Base-by-base conservation (phyloP, 2,797 vertebrate genomes). In the Lepus oiostolus region DNA sequence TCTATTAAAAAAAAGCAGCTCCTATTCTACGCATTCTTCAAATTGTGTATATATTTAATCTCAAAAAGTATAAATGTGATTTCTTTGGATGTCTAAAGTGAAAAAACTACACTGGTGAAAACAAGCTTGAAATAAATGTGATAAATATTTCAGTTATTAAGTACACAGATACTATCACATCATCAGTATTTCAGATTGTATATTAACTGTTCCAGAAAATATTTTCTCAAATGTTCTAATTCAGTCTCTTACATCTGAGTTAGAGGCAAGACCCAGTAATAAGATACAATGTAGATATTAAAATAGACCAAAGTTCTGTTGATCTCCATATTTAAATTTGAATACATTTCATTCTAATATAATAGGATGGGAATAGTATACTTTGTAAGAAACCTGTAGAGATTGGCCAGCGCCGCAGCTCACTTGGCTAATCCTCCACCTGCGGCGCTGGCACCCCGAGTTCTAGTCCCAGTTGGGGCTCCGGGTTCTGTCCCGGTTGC, bases 1-100 rank as follows among this genome's bases (percentile, higher is more conserved):
- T 82, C 35, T 72, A 74, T 30, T 87, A 47, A 76, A 76, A 72
- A 87, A 12, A 63, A 71, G 67, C 35, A 82, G 58, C 52, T 93
- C 85, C 60, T 81, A 52, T 86, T 81, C 74, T 16, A 6, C 16
- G 12, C 17, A 50, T 76, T 82, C 54, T 74, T 62, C 30, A 65
- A 90, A 76, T 4, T 47, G 5, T 32, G 26, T n/a, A 35, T 21
- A 52, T 26, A 70, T 77, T 11, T 58, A 71, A 58, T 32, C 76
- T 77, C 35, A 71, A 62, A 17, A 75, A 82, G 14, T 85, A 38
- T 13, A 91, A 7, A 72, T 52, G 52, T 60, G 42, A 74, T 47
- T 76, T 77, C 21, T 58, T 42, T 90, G 28, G 65, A 90, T 58
- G 21, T 38, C 68, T 71, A 70, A 86, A 89, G 65, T 77, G 28